Conservation (phyloP, 64 coral and sea anemone species). For the Pocillopora damicornis region DNA sequence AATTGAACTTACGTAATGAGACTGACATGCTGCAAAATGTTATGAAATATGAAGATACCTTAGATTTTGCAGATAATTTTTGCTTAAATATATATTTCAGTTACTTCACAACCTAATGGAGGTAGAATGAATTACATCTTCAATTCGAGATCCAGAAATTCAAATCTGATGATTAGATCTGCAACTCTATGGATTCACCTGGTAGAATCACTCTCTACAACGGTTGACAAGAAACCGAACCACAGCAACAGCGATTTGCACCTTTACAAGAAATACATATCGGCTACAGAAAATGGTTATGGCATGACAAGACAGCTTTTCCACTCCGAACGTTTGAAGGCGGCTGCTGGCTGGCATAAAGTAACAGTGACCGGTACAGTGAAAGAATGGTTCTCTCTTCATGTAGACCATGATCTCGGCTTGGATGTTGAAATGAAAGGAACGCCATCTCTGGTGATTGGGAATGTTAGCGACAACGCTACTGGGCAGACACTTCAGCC, state of each 20-base stretch:
- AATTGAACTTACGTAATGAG: too few relatives aligned
- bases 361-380: neutral
- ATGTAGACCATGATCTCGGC: neutral
- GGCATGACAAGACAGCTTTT: neutral
- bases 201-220: neutral
- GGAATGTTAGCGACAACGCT: neutral
- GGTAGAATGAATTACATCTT: neutral
- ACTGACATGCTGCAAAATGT: too few relatives aligned
- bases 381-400: neutral
- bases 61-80: neutral
- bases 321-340: constrained; percentile 4
- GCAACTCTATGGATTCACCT: constrained; percentile 13
- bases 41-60: neutral
- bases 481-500: neutral
- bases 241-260: neutral
- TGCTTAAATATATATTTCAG: neutral
- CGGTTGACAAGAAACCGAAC: neutral
- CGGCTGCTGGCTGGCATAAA: neutral
- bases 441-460: neutral
- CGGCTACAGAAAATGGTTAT: neutral
- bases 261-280: neutral
- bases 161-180: neutral
- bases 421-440: neutral
- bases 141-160: neutral
- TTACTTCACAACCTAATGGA: neutral